These are phyloP conservation scores for Gymnobelideus leadbeateri DNA, from an alignment of 2,113 vertebrate genomes.

Conservation along the genomic window DNA sequence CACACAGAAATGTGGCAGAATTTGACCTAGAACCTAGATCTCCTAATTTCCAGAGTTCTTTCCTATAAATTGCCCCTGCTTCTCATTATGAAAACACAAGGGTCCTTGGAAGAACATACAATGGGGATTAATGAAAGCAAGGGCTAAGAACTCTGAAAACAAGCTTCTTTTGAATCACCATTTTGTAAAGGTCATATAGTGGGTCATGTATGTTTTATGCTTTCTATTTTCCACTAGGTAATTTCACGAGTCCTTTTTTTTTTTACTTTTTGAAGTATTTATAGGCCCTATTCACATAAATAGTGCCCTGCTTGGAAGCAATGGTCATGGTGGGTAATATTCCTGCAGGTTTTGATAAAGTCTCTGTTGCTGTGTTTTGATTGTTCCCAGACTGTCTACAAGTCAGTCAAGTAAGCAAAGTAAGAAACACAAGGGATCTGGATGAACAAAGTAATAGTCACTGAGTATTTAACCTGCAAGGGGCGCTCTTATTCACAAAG, in stretches of 20 bases:
- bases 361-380: background rate
- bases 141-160: background rate
- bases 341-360: background rate
- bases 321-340: background rate
- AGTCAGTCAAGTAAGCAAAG: constrained; percentile 23
- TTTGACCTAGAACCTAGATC: background rate
- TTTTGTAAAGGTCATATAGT: background rate
- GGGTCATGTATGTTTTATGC: background rate
- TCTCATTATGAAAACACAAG: background rate
- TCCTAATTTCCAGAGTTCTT: background rate
- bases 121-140: background rate
- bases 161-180: background rate
- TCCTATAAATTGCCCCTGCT: background rate
- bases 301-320: background rate
- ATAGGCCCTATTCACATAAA: background rate
- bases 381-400: constrained; percentile 52
- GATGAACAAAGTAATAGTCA: constrained; percentile 72
- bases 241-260: background rate
- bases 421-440: constrained; percentile 51
- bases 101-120: background rate
- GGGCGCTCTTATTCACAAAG: constrained; percentile 62
- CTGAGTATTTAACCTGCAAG: constrained; percentile 67
- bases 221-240: background rate
- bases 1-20: background rate
- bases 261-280: background rate